Conservation (phyloP, 2,888 invertebrate genomes). For the Selenia dentaria region DNA sequence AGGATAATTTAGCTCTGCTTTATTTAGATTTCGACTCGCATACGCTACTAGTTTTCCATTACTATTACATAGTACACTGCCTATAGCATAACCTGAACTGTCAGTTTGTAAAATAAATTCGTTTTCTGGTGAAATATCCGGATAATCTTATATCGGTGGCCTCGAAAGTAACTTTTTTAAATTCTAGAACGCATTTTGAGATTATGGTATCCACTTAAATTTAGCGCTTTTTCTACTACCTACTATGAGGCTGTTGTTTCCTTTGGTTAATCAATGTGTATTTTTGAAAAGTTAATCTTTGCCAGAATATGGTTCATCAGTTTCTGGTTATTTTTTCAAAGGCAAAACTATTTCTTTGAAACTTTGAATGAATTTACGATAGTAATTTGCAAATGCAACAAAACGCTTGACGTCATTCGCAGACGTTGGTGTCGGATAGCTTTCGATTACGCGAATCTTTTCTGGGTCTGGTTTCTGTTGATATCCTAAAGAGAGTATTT, state of each 20-base stretch:
- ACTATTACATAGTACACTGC: conserved; percentile 2
- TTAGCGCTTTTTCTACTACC: conserved; percentile 16
- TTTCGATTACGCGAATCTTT: background rate
- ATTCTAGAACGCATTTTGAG: conserved; percentile 12
- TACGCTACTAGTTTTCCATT: background rate
- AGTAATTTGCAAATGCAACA: conserved; percentile 5
- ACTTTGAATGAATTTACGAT: background rate
- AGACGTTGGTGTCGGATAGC: conserved; percentile 13
- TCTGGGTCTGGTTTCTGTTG: conserved; percentile 1
- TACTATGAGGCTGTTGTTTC: too few species aligned
- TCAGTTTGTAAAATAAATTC: conserved; percentile 18
- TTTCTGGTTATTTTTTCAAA: conserved; percentile 25
- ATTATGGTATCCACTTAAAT: conserved; percentile 17
- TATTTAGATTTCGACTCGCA: background rate
- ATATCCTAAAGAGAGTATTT: conserved; percentile 5
- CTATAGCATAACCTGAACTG: conserved; percentile 3
- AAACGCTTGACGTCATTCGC: conserved; percentile 19
- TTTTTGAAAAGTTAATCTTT: too few species aligned
- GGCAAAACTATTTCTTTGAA: conserved; percentile 21
- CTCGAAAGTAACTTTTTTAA: conserved; percentile 6
- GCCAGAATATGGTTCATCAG: too few species aligned
- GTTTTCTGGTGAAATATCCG: conserved; percentile 16
- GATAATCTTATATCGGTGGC: conserved; percentile 19
- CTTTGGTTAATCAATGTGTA: too few species aligned
- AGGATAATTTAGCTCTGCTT: conserved; percentile 1